Conservation (phyloP, 2,888 invertebrate species). For the Drosophila phalerata region DNA sequence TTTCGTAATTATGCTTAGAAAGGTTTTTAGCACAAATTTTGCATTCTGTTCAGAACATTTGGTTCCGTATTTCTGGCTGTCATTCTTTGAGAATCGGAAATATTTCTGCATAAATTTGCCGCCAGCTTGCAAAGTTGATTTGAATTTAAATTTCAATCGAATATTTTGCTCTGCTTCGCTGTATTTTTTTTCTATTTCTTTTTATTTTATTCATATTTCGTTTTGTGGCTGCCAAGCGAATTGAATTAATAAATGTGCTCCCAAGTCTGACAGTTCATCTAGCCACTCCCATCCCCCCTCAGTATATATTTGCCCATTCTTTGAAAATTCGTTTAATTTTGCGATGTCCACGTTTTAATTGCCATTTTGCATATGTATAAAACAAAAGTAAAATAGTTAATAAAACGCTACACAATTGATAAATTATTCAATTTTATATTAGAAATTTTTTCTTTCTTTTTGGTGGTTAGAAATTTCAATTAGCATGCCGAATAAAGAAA, state of each 20-base stretch:
- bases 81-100: conserved; percentile 38
- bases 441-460: background rate
- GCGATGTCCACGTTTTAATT: conserved; percentile 52
- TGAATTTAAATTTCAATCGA: conserved; percentile 73
- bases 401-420: conserved; percentile 47
- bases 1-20: conserved; percentile 67
- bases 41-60: no score
- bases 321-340: conserved; percentile 36
- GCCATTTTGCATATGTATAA: conserved; percentile 61
- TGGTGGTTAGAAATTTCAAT: conserved; percentile 60
- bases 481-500: conserved; percentile 11
- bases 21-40: conserved; percentile 62
- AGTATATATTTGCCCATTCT: conserved; percentile 4
- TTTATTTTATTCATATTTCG: conserved; percentile 37
- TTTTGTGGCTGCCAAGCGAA: conserved; percentile 25
- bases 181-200: background rate
- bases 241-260: conserved; percentile 56
- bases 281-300: background rate
- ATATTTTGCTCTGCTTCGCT: conserved; percentile 43
- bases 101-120: conserved; percentile 71
- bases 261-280: conserved; percentile 21
- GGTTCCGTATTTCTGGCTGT: conserved; percentile 29
- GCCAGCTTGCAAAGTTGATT: conserved; percentile 71
- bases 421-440: conserved; percentile 49
- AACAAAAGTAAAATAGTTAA: conserved; percentile 35